Conservation (phyloP, 2,888 invertebrate species). For the Monoplex corrugatus region DNA sequence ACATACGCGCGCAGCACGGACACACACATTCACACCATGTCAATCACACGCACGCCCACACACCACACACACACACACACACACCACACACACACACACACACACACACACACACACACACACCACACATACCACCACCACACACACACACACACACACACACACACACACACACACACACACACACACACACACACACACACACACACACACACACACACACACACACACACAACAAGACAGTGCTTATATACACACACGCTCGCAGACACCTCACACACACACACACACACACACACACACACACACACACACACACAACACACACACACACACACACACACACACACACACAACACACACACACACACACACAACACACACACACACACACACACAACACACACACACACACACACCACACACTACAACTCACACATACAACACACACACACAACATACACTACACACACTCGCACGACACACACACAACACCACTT, state of each 20-base stretch:
- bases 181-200: background rate
- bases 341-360: conserved; percentile 32
- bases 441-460: conserved; percentile 18
- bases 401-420: background rate
- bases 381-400: background rate
- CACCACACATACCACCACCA: conserved; percentile 7
- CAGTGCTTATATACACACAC: background rate
- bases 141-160: conserved; percentile 24
- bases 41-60: background rate
- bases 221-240: background rate
- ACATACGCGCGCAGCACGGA: too few relatives aligned
- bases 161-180: conserved; percentile 5
- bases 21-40: background rate
- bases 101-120: conserved; percentile 10
- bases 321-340: background rate
- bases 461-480: background rate
- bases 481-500: conserved; percentile 26
- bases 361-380: too few relatives aligned
- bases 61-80: conserved; percentile 1
- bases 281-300: background rate
- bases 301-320: background rate
- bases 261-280: background rate
- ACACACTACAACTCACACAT: conserved; percentile 11
- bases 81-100: conserved; percentile 3
- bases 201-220: background rate